Percentiles rank a stretch among this genome's conserved stretches.
phyloP scores from a whole-genome alignment of 1,140 invertebrate genomes.

The Cyclargus thomasi region DNA sequence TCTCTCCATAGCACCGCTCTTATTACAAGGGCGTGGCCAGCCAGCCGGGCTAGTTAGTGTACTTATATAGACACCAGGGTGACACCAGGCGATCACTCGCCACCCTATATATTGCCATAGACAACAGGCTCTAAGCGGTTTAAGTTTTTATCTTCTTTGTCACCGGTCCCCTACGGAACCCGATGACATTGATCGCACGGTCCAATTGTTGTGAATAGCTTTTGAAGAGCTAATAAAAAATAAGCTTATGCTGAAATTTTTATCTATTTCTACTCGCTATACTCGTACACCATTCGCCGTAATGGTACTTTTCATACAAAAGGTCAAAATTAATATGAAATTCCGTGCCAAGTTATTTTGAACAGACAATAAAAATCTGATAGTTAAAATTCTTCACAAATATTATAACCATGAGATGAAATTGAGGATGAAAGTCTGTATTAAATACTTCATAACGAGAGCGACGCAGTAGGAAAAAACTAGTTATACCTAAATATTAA shows the following conservation, averaged over 20 bases:
- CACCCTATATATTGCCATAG: constrained; percentile 53
- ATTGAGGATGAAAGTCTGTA: too few species aligned
- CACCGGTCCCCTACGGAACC: constrained; percentile 38
- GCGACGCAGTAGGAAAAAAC: too few species aligned
- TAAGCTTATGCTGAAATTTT: background rate
- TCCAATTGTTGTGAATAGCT: constrained; percentile 29
- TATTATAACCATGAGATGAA: too few species aligned
- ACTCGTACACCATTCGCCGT: too few species aligned
- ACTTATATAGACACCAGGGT: background rate
- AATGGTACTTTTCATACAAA: too few species aligned
- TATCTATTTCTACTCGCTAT: too few species aligned
- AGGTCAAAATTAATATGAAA: too few species aligned
- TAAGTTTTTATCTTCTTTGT: constrained; percentile 66
- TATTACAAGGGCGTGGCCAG: background rate
- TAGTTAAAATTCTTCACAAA: too few species aligned
- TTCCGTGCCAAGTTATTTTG: too few species aligned
- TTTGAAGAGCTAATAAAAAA: background rate
- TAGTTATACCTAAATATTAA: too few species aligned
- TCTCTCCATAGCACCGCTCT: background rate
- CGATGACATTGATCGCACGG: constrained; percentile 38
- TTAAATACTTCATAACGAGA: too few species aligned
- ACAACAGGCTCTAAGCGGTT: constrained; percentile 67
- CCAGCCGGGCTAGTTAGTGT: background rate
- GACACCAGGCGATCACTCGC: constrained; percentile 33
- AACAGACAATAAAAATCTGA: too few species aligned